phyloP scores from a whole-genome alignment of 2,797 vertebrate species.

The Zalophus californianus region DNA sequence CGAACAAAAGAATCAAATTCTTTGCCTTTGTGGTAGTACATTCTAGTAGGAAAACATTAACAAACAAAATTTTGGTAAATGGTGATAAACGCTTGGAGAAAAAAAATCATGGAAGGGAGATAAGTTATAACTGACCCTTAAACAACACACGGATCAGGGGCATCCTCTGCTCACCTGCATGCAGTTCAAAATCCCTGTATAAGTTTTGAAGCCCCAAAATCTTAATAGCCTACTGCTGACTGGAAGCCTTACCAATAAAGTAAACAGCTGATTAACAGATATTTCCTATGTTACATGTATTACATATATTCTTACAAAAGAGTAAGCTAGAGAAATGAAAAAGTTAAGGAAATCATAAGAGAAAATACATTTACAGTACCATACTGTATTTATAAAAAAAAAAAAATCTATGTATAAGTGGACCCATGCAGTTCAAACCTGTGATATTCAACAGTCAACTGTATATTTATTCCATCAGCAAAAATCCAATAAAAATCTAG shows the following conservation, averaged over 20 bases:
- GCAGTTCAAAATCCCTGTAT: neutral
- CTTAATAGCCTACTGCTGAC: neutral
- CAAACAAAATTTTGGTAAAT: neutral
- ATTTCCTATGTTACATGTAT: neutral
- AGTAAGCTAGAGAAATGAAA: neutral
- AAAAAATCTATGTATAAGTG: neutral
- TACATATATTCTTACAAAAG: neutral
- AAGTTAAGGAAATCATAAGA: neutral
- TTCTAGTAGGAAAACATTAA: neutral
- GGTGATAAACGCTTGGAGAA: neutral
- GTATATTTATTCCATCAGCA: neutral
- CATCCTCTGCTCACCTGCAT: neutral
- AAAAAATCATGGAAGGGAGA: neutral
- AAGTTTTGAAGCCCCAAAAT: neutral
- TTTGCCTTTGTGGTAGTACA: neutral
- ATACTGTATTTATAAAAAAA: neutral
- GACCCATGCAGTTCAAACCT: neutral
- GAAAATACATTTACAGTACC: neutral
- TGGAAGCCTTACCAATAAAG: neutral
- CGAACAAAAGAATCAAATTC: slow-evolving; percentile 1
- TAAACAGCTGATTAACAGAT: neutral
- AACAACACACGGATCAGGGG: neutral
- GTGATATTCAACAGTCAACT: neutral
- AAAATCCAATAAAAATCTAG: neutral
- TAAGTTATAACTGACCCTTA: neutral